A percentile compares a stretch with the other conserved stretches of the same genome.
Conservation (phyloP, 1,140 invertebrate genomes). For the Nomia melanderi region DNA sequence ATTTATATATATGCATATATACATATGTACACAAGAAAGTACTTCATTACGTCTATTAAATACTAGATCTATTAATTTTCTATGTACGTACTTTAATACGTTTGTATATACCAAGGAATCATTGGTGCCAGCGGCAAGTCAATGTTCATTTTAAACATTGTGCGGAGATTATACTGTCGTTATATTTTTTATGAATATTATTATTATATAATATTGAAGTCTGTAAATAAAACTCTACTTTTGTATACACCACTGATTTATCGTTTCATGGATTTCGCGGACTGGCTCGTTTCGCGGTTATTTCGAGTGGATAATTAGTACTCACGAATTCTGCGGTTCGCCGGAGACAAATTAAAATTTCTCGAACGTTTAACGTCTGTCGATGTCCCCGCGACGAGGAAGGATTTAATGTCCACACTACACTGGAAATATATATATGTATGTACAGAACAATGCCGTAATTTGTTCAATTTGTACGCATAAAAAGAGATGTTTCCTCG, state of each 20-base stretch:
- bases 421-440: not conserved
- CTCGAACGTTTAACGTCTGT: too few species aligned
- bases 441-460: not conserved
- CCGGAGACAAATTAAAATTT: too few species aligned
- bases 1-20: too few species aligned
- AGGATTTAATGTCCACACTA: not conserved
- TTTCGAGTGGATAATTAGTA: not conserved
- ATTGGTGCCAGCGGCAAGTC: not conserved
- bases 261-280: not conserved
- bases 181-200: conserved; percentile 35
- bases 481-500: too few species aligned
- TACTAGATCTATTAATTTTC: too few species aligned
- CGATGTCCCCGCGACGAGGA: too few species aligned
- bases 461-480: too few species aligned
- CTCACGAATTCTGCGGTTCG: not conserved
- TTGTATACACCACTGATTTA: conserved; percentile 9
- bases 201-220: conserved; percentile 11
- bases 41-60: too few species aligned
- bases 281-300: not conserved
- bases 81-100: too few species aligned
- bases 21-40: too few species aligned
- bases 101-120: not conserved
- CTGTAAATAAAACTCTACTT: conserved; percentile 39
- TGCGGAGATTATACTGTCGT: conserved; percentile 2
- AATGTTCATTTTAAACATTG: conserved; percentile 2